Conservation (phyloP, 2,888 invertebrate genomes). For the Tineola bisselliella region DNA sequence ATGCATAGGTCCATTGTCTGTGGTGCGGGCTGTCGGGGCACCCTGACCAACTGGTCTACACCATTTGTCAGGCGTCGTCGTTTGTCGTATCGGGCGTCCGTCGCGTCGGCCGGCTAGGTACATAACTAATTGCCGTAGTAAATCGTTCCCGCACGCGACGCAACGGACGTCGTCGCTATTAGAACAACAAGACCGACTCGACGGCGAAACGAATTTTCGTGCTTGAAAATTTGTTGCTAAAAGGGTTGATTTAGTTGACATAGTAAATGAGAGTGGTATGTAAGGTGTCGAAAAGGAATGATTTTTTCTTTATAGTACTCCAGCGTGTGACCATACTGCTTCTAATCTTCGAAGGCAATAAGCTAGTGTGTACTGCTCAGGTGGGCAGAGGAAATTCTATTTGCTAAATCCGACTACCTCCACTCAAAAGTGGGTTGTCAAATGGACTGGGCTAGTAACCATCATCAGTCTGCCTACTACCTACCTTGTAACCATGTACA, state of each 20-base stretch:
- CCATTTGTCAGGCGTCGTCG: conserved; percentile 31
- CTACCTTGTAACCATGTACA: too few relatives aligned
- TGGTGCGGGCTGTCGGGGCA: conserved; percentile 32
- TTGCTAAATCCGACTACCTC: too few relatives aligned
- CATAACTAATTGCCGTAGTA: conserved; percentile 59
- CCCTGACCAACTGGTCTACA: conserved; percentile 29
- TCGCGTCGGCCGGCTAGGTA: conserved; percentile 22
- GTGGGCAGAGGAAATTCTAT: too few relatives aligned
- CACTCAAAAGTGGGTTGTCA: too few relatives aligned
- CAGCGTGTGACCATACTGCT: too few relatives aligned
- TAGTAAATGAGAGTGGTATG: too few relatives aligned
- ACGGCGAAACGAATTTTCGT: not conserved
- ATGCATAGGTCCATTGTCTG: conserved; percentile 34
- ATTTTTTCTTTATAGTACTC: too few relatives aligned
- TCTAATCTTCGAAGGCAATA: too few relatives aligned
- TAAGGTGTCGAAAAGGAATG: too few relatives aligned
- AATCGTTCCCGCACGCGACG: conserved; percentile 40
- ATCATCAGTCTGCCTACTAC: too few relatives aligned
- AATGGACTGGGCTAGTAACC: too few relatives aligned
- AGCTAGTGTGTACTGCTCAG: too few relatives aligned
- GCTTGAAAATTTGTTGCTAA: not conserved
- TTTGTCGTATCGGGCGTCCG: conserved; percentile 13
- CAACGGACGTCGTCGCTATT: conserved; percentile 4
- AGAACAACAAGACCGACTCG: conserved; percentile 18
- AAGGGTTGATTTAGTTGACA: not conserved